Percentiles rank a stretch among this genome's conserved stretches.
These are phyloP conservation scores for Helogale parvula DNA, from an alignment of 2,113 vertebrate genomes.

Conservation along the genomic window DNA sequence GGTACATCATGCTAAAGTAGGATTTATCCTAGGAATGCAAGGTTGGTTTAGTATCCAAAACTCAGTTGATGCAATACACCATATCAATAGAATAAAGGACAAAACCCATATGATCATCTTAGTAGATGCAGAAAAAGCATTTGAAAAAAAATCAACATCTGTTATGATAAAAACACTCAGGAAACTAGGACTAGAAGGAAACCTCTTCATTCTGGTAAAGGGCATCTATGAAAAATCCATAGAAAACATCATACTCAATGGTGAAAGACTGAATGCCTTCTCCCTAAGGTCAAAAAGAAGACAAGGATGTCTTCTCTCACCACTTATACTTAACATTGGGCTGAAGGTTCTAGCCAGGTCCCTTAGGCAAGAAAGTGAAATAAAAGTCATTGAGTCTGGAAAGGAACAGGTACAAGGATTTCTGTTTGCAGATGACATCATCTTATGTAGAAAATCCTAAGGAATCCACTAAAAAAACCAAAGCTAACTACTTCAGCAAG, in stretches of 20 bases:
- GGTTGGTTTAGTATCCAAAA: background rate
- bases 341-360: background rate
- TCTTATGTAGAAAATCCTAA: background rate
- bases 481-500: background rate
- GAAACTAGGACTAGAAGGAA: background rate
- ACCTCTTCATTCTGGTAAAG: background rate
- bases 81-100: background rate
- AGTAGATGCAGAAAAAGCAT: background rate
- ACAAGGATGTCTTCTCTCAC: background rate
- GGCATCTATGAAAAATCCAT: background rate
- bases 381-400: background rate
- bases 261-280: background rate
- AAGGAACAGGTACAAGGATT: background rate
- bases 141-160: background rate
- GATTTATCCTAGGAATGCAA: background rate
- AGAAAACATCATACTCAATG: background rate
- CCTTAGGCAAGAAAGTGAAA: background rate
- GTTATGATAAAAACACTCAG: background rate
- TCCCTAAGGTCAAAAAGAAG: background rate
- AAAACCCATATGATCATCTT: background rate
- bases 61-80: background rate
- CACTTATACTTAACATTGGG: background rate
- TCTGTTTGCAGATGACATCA: background rate
- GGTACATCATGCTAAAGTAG: background rate
- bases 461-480: background rate